phyloP scores from a whole-genome alignment of 2,888 invertebrate species.

The Thereva nobilitata region DNA sequence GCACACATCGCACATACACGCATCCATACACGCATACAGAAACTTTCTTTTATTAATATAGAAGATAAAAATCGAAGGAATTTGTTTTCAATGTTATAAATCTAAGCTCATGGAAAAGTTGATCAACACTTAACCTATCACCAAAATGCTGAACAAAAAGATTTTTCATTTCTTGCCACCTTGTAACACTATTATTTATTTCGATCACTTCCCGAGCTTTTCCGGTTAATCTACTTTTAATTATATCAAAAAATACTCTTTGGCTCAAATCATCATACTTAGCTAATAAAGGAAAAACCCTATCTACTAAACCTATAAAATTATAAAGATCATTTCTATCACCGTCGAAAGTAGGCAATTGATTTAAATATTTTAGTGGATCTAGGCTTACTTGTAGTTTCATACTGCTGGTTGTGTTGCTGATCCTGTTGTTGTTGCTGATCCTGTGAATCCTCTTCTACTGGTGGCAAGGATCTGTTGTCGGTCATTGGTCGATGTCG shows the following conservation, averaged over 20 bases:
- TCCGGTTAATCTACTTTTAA: constrained; percentile 7
- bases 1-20: too few relatives aligned
- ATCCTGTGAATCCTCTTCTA: too few relatives aligned
- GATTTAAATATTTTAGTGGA: too few relatives aligned
- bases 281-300: constrained; percentile 8
- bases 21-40: too few relatives aligned
- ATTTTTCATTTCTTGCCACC: background rate
- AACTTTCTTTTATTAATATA: too few relatives aligned
- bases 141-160: background rate
- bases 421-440: too few relatives aligned
- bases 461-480: too few relatives aligned
- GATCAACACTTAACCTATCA: constrained; percentile 1
- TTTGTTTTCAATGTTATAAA: background rate
- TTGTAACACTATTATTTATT: background rate
- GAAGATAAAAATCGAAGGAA: background rate
- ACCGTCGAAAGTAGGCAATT: too few relatives aligned
- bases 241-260: constrained; percentile 19
- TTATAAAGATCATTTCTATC: too few relatives aligned
- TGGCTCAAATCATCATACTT: background rate
- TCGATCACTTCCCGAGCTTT: constrained; percentile 6
- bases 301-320: constrained; percentile 19
- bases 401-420: too few relatives aligned
- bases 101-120: constrained; percentile 1
- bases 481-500: too few relatives aligned
- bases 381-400: too few relatives aligned